A percentile compares a stretch with the other conserved stretches of the same genome.
Conservation (phyloP, 2,113 vertebrate genomes). For the Ovibos moschatus region DNA sequence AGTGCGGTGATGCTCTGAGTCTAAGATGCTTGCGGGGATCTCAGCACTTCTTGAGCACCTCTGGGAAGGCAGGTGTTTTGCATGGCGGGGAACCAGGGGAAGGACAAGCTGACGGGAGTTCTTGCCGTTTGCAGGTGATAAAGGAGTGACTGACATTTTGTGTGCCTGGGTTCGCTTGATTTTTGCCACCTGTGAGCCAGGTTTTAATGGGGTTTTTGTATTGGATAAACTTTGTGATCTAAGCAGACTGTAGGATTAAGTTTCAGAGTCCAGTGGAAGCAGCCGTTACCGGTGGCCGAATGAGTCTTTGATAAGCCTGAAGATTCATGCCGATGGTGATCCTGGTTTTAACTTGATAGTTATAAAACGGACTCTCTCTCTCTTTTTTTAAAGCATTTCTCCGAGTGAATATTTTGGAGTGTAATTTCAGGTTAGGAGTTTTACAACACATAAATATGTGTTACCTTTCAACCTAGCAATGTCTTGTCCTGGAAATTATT, state of each 20-base stretch:
- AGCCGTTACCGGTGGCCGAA: neutral
- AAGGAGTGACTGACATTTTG: too few species aligned
- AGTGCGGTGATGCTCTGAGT: neutral
- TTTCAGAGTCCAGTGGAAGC: too few species aligned
- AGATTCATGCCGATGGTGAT: neutral
- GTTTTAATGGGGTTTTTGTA: neutral
- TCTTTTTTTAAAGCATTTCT: neutral
- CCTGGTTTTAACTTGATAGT: neutral
- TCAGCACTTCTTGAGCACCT: neutral
- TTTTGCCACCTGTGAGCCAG: neutral
- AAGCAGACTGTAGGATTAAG: neutral
- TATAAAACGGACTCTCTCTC: too few species aligned
- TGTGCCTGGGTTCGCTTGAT: neutral
- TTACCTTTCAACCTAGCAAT: neutral
- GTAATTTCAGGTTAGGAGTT: neutral
- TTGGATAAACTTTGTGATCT: neutral
- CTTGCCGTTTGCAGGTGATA: neutral
- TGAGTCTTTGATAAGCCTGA: neutral
- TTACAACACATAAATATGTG: neutral
- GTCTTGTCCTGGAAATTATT: neutral
- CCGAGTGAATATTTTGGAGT: neutral
- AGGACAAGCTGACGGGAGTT: rapidly evolving
- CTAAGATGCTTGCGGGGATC: too few species aligned
- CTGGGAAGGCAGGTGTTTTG: neutral
- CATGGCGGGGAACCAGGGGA: neutral